Evolutionary conservation across 1,140 invertebrate genomes (phyloP).

Genomic region (Drosophila nebulosa): DNA sequence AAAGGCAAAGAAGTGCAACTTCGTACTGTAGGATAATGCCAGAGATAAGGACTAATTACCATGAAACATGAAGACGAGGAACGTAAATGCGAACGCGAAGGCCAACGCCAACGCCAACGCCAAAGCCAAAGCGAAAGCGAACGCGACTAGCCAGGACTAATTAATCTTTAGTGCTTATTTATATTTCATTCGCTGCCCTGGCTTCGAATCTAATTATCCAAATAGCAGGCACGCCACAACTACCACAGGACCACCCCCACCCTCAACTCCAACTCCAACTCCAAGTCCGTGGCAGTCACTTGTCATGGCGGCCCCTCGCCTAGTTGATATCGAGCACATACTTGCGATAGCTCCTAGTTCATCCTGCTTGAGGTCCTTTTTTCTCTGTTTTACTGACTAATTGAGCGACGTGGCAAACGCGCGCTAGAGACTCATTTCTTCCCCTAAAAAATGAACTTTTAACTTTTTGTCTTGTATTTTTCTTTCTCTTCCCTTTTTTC

Average conservation of each 20-base stretch:
- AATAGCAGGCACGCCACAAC: conserved; percentile 53
- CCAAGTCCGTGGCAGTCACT: not conserved
- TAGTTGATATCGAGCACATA: conserved; percentile 13
- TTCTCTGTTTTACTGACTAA: conserved; percentile 52
- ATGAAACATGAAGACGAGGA: conserved; percentile 28
- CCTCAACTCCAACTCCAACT: not conserved
- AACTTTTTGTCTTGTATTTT: conserved; percentile 71
- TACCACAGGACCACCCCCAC: conserved; percentile 10
- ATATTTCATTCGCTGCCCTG: conserved; percentile 60
- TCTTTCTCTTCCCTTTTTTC: conserved; percentile 24
- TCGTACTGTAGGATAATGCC: not conserved
- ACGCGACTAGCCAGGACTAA: conserved; percentile 38
- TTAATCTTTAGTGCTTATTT: conserved; percentile 76
- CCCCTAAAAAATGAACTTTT: conserved; percentile 74
- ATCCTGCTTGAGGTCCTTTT: not conserved
- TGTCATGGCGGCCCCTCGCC: not conserved
- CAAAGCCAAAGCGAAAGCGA: not conserved
- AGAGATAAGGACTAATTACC: conserved; percentile 56
- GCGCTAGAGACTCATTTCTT: not conserved
- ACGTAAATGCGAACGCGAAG: conserved; percentile 5
- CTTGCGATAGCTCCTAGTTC: conserved; percentile 15
- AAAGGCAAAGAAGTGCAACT: not conserved
- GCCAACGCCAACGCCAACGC: not conserved
- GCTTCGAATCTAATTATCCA: conserved; percentile 68
- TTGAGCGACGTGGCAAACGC: conserved; percentile 42